A percentile compares a stretch with the other conserved stretches of the same genome.
Conservation (phyloP, 2,797 vertebrate species). For the Percopsis omiscomaycus region DNA sequence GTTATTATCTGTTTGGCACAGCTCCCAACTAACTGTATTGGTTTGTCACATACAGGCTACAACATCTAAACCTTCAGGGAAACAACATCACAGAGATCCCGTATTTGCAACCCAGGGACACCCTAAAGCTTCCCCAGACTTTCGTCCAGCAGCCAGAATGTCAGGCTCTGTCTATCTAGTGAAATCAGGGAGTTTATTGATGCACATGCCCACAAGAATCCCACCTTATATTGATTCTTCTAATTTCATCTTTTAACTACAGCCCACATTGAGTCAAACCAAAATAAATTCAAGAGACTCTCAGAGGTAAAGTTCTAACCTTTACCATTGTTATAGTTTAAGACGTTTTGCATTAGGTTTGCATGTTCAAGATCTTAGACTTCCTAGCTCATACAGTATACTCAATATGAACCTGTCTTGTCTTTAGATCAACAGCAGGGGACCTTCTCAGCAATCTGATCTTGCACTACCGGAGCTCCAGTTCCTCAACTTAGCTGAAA, state of each 20-base stretch:
- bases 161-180: too few species aligned
- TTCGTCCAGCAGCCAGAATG: slow-evolving; percentile 13
- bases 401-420: too few species aligned
- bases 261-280: slow-evolving; percentile 28
- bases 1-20: not conserved
- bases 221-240: not conserved
- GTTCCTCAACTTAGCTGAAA: slow-evolving; percentile 83
- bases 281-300: slow-evolving; percentile 19
- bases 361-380: slow-evolving; percentile 12
- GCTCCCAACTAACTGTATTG: not conserved
- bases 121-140: slow-evolving; percentile 18
- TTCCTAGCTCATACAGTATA: not conserved
- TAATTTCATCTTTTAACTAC: slow-evolving; percentile 16
- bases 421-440: too few species aligned
- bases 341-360: not conserved
- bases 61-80: slow-evolving; percentile 81
- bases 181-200: not conserved
- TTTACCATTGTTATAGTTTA: not conserved
- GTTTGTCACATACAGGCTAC: slow-evolving; percentile 72
- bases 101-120: slow-evolving; percentile 64
- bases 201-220: not conserved
- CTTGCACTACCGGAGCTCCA: slow-evolving; percentile 80
- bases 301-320: slow-evolving; percentile 39
- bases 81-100: slow-evolving; percentile 83
- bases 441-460: slow-evolving; percentile 26